A percentile compares a stretch with the other conserved stretches of the same genome.
Conservation (phyloP, 2,888 invertebrate genomes). For the Clanis bilineata region DNA sequence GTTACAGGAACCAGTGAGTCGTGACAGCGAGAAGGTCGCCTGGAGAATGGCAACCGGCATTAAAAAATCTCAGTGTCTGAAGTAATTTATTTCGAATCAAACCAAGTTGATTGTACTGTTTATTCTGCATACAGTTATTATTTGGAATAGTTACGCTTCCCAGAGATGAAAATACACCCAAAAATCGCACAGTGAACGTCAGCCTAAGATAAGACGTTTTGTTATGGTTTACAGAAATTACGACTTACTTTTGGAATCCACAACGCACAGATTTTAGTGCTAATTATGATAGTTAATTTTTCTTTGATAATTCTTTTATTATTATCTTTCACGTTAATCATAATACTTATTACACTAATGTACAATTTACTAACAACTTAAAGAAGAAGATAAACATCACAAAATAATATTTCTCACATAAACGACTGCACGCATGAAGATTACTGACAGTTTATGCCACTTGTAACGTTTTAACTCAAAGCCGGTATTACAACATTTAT, state of each 20-base stretch:
- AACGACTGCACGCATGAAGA: background rate
- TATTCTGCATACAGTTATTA: background rate
- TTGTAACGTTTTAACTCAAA: background rate
- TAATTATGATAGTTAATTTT: no score
- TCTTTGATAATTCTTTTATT: no score
- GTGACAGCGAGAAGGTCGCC: conserved; percentile 37
- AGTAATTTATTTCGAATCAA: background rate
- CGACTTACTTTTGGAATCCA: background rate
- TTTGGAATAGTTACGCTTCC: background rate
- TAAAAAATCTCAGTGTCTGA: conserved; percentile 1
- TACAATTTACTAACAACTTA: background rate
- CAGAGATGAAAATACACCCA: background rate
- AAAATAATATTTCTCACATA: background rate
- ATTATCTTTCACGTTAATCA: background rate
- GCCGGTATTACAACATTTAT: background rate
- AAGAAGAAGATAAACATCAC: conserved; percentile 6
- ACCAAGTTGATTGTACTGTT: background rate
- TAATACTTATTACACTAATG: background rate
- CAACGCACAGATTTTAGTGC: background rate
- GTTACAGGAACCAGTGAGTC: conserved; percentile 48
- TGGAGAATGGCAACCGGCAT: conserved; percentile 23
- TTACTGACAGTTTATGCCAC: background rate
- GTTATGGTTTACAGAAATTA: no score
- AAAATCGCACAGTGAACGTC: no score
- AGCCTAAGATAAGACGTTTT: no score